A percentile compares a stretch with the other conserved stretches of the same genome.
Evolutionary conservation across 2,797 vertebrate species (phyloP).

Genomic region (Platyrinchus mystaceus): DNA sequence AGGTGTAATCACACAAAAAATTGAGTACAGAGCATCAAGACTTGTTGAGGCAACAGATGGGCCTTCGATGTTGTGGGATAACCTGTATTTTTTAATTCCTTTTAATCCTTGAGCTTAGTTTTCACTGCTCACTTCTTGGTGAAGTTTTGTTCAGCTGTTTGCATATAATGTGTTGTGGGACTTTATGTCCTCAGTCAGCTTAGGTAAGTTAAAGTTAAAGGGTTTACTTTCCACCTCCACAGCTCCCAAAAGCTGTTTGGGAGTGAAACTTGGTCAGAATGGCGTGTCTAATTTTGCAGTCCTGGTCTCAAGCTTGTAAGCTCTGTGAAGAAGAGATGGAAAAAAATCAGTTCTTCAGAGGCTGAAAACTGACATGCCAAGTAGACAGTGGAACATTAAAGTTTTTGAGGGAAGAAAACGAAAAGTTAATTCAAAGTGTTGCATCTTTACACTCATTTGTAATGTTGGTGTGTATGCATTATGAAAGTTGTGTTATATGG

Average conservation of each 20-base stretch:
- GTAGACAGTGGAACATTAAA: background rate
- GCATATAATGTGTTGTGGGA: background rate
- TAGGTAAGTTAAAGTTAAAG: background rate
- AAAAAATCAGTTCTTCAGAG: background rate
- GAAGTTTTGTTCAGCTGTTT: background rate
- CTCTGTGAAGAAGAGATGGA: background rate
- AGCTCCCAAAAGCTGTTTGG: background rate
- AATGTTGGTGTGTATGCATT: background rate
- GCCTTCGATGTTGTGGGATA: background rate
- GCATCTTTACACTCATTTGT: background rate
- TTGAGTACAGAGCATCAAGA: background rate
- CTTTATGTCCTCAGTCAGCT: background rate
- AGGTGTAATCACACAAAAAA: background rate
- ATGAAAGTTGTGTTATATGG: background rate
- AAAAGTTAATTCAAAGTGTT: background rate
- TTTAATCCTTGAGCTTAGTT: background rate
- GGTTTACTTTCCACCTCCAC: background rate
- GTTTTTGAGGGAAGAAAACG: accelerated
- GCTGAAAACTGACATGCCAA: background rate
- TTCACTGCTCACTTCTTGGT: background rate
- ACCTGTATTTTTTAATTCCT: background rate
- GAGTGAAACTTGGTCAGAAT: background rate
- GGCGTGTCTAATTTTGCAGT: background rate
- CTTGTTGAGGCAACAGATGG: background rate
- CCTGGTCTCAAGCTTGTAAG: background rate